Conservation (phyloP, 2,888 invertebrate species). For the Nephrotoma flavescens region DNA sequence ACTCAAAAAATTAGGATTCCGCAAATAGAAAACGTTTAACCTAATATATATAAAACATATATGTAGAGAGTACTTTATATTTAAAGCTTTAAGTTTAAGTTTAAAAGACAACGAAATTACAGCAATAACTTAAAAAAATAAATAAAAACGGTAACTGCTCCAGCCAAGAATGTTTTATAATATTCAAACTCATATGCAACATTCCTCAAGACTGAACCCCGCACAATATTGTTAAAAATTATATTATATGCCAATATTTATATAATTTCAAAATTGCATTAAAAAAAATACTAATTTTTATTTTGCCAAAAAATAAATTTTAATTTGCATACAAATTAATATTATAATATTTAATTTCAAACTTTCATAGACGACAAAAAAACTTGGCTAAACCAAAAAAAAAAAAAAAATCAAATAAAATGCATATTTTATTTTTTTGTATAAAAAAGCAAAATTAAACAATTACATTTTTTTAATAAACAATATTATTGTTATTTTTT, state of each 20-base stretch:
- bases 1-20: conserved; percentile 58
- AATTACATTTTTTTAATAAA: not conserved
- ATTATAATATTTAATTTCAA: not conserved
- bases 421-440: not conserved
- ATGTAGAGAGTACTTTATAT: not conserved
- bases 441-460: not conserved
- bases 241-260: not conserved
- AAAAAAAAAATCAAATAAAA: not conserved
- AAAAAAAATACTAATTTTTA: not conserved
- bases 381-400: not conserved
- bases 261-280: not conserved
- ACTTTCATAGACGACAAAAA: not conserved
- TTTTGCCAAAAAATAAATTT: not conserved
- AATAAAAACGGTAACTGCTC: not conserved
- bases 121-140: not conserved
- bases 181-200: not conserved
- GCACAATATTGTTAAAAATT: not conserved
- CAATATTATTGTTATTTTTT: not conserved
- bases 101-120: not conserved
- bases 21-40: not conserved
- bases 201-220: not conserved
- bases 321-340: not conserved
- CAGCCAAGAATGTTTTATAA: not conserved
- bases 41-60: not conserved
- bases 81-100: not conserved